Evolutionary conservation across 2,797 vertebrate species (phyloP), one percentile per base, ranked within the genome.

Genomic region (Podargus strigoides): DNA sequence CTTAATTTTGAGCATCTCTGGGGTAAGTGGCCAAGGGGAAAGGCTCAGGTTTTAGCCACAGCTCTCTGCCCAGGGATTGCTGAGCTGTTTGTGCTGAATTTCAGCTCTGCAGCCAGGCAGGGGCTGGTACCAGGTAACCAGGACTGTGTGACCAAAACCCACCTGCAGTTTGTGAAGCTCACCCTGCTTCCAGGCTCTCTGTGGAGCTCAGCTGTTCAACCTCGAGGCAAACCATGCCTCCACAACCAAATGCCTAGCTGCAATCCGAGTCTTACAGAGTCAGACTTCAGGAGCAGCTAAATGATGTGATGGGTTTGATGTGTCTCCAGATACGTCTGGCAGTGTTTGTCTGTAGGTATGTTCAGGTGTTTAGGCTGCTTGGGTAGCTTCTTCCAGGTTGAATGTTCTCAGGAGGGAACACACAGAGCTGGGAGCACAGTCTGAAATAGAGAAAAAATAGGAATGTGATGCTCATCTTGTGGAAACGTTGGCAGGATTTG

Each of bases 11-110:
- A 78, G 50, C 23, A 21, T 72, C 41, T 74, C 28, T 56, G 66
- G 37, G 16, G 9, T 20, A n/a, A 66, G 28, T 2, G 26, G 14
- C 26, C 27, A 7, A 1, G 19, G 50, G n/a, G 67, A 60, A 90
- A 22, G 0, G 1, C 50, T 58, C 6, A 18, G 17, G 18, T 0
- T 21, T 59, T 62, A 32, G 18, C 37, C 2, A 3, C 62, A 56
- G 44, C 14, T 73, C 59, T 75, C 32, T 27, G 7, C 36, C 42
- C 39, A 59, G 17, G 53, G 14, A 50, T 19, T 18, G 37, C 1
- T 63, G 42, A 14, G 18, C 14, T 47, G 4, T n/a, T 89, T 28
- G 16, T 64, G 56, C 28, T 80, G 68, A 34, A 63, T 70, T 91
- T 49, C 1, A 2, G 18, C 76, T 77, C 60, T 44, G 36, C 32